A percentile compares a stretch with the other conserved stretches of the same genome.
Evolutionary conservation across 1,140 invertebrate genomes (phyloP).

Genomic region (Chrysomallon squamiferum): DNA sequence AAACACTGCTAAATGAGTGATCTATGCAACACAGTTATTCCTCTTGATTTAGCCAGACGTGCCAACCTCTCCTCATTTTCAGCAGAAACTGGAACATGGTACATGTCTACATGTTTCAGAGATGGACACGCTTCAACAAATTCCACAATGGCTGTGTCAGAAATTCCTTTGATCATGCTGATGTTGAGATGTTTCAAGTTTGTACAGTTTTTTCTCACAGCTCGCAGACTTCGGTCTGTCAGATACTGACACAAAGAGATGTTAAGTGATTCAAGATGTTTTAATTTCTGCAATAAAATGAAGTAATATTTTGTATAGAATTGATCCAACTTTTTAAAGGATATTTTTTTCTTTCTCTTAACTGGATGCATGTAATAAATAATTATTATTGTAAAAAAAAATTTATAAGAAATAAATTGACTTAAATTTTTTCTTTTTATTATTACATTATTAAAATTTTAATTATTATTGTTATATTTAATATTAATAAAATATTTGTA

Average conservation of each 20-base stretch:
- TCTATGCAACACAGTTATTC: conserved; percentile 19
- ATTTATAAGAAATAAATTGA: no score
- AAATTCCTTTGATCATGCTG: conserved; percentile 25
- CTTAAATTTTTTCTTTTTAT: no score
- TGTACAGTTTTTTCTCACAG: conserved; percentile 23
- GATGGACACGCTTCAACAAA: conserved; percentile 20
- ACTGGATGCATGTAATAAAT: no score
- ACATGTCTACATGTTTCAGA: conserved; percentile 35
- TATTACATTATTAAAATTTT: no score
- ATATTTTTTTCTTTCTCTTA: no score
- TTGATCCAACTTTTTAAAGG: no score
- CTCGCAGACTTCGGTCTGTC: conserved; percentile 32
- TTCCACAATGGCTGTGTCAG: conserved; percentile 28
- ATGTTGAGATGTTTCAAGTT: conserved; percentile 33
- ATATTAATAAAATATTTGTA: no score
- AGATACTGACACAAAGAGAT: conserved; percentile 40
- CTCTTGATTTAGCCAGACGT: conserved; percentile 17
- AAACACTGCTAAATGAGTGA: no score
- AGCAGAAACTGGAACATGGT: conserved; percentile 24
- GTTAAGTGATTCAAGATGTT: conserved; percentile 34
- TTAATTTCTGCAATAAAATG: conserved; percentile 32
- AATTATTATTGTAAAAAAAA: no score
- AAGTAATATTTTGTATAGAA: no score
- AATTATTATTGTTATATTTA: no score
- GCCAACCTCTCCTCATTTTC: conserved; percentile 23